These are phyloP conservation scores for Tolypeutes matacus DNA, from an alignment of 2,797 vertebrate species.

Conservation along the genomic window DNA sequence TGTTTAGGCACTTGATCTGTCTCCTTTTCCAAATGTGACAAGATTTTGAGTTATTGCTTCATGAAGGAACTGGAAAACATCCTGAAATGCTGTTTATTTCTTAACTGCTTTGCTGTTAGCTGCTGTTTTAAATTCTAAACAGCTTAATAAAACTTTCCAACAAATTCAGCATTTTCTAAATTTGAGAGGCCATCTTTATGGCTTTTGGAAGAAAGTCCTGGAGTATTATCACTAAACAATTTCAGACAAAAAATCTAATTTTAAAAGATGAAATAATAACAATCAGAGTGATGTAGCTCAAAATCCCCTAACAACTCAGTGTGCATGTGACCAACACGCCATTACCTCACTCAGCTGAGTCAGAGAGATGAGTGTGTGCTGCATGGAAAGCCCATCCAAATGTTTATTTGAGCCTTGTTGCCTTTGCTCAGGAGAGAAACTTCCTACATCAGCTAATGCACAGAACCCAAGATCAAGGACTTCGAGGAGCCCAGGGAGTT, in stretches of 20 bases:
- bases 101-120: slow-evolving; percentile 78
- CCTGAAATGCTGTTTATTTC: slow-evolving; percentile 75
- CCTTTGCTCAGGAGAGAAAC: slow-evolving; percentile 20
- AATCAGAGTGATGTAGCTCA: slow-evolving; percentile 69
- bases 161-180: slow-evolving; percentile 84
- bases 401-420: slow-evolving; percentile 59
- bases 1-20: slow-evolving; percentile 68
- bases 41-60: slow-evolving; percentile 73
- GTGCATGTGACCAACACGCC: slow-evolving; percentile 75
- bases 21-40: slow-evolving; percentile 76
- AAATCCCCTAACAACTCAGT: slow-evolving; percentile 70
- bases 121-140: slow-evolving; percentile 82
- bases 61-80: slow-evolving; percentile 77
- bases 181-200: slow-evolving; percentile 81
- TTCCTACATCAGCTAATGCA: not conserved
- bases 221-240: slow-evolving; percentile 75
- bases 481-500: not conserved
- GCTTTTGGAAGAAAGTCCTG: slow-evolving; percentile 78
- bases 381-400: not conserved
- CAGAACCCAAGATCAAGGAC: not conserved
- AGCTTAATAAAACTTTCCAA: slow-evolving; percentile 85
- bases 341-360: slow-evolving; percentile 80
- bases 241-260: slow-evolving; percentile 74
- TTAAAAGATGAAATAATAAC: slow-evolving; percentile 80
- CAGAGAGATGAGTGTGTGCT: slow-evolving; percentile 41